phyloP scores from a whole-genome alignment of 2,113 vertebrate species.

The Odontesthes bonariensis region DNA sequence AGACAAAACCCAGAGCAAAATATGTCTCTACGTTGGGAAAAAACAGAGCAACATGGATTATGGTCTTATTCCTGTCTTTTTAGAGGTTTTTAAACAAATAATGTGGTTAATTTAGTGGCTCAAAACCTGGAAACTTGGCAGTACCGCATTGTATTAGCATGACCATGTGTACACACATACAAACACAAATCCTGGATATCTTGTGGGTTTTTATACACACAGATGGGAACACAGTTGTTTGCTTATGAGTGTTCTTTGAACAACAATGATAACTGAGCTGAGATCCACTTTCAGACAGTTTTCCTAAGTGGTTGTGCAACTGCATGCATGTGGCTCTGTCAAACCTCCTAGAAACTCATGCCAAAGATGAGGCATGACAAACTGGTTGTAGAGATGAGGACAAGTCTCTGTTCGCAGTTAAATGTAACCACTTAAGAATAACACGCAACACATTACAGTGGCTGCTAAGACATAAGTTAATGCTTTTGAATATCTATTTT shows the following conservation, averaged over 20 bases:
- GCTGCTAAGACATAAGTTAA: no score
- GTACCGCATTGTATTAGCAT: no score
- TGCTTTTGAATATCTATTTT: neutral
- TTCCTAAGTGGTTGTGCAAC: slow-evolving; percentile 26
- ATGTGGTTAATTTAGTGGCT: no score
- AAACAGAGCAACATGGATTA: neutral
- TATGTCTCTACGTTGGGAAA: no score
- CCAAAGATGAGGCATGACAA: slow-evolving; percentile 37
- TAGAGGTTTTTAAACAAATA: no score
- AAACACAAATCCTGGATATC: neutral
- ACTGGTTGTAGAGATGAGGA: slow-evolving; percentile 40
- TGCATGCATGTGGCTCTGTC: slow-evolving; percentile 31
- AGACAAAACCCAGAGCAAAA: no score
- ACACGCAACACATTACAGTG: neutral
- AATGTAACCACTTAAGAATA: slow-evolving; percentile 34
- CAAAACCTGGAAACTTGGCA: no score
- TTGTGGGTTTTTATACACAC: neutral
- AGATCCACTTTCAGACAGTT: slow-evolving; percentile 2
- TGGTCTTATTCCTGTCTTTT: neutral
- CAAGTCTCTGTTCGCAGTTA: slow-evolving; percentile 20
- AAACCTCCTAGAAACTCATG: slow-evolving; percentile 37
- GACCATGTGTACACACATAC: slow-evolving; percentile 2
- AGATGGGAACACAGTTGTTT: no score
- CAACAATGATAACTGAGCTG: slow-evolving; percentile 34
- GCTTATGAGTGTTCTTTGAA: slow-evolving; percentile 1